Evolutionary conservation across 2,797 vertebrate genomes (phyloP).

Genomic region (Enteromius mattozi): DNA sequence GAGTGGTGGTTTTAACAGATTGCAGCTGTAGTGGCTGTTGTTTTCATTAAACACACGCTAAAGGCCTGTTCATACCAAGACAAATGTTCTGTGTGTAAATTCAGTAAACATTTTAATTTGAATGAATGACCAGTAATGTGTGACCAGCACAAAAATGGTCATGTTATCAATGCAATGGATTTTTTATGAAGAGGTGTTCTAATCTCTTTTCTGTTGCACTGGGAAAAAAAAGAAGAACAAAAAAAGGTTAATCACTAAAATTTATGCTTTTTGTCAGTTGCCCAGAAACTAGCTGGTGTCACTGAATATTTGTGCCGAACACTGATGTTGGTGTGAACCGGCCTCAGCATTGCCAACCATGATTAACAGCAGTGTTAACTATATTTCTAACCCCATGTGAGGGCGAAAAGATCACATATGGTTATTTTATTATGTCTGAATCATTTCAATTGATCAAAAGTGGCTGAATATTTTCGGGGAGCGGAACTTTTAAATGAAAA

Average conservation of each 20-base stretch:
- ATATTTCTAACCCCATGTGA: neutral
- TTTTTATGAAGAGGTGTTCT: neutral
- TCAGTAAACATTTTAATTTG: neutral
- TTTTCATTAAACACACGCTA: neutral
- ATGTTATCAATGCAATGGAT: neutral
- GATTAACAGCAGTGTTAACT: neutral
- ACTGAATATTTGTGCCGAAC: neutral
- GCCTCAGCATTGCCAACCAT: neutral
- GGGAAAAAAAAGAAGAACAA: neutral
- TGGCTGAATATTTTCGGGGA: slow-evolving; percentile 24
- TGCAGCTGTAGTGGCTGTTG: neutral
- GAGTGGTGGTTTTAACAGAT: neutral
- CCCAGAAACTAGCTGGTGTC: neutral
- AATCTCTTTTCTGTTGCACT: neutral
- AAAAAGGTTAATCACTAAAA: neutral
- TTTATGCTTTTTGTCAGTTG: neutral
- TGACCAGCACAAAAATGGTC: neutral
- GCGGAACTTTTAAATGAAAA: slow-evolving; percentile 30
- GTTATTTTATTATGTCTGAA: slow-evolving; percentile 40
- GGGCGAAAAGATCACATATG: neutral
- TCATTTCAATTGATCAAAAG: slow-evolving; percentile 55
- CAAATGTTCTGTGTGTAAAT: neutral
- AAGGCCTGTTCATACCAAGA: neutral
- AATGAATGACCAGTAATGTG: neutral
- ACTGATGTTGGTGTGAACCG: neutral